These are phyloP conservation scores for Globodera rostochiensis DNA, from an alignment of 1,140 invertebrate genomes.

Conservation along the genomic window DNA sequence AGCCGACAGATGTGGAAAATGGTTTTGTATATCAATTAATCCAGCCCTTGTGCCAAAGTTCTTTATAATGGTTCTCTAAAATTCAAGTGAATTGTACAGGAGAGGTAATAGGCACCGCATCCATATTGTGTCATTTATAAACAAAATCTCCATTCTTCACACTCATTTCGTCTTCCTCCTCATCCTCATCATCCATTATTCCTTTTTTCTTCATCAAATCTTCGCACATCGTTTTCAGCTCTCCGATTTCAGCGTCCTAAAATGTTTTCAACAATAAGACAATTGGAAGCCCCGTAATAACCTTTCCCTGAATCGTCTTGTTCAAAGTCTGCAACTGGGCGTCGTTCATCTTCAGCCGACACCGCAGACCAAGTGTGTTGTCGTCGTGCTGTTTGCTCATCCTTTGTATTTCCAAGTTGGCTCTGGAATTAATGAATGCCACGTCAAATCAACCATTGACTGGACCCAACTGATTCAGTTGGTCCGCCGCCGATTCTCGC, in stretches of 20 bases:
- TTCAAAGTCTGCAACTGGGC: constrained; percentile 37
- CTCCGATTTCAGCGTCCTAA: constrained; percentile 34
- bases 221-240: constrained; percentile 31
- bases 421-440: constrained; percentile 29
- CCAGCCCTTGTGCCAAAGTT: too few relatives aligned
- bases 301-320: constrained; percentile 39
- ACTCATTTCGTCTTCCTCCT: neutral
- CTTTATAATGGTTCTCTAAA: too few relatives aligned
- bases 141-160: neutral
- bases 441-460: neutral
- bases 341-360: constrained; percentile 43
- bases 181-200: constrained; percentile 15
- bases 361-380: constrained; percentile 36
- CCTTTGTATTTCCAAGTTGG: constrained; percentile 38
- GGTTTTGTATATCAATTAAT: too few relatives aligned
- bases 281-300: neutral
- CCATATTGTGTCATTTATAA: constrained; percentile 5
- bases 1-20: too few relatives aligned
- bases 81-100: too few relatives aligned
- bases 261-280: neutral
- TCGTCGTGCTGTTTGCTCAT: constrained; percentile 41
- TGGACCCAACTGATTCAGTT: constrained; percentile 30
- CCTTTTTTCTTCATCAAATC: constrained; percentile 37
- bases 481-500: constrained; percentile 16
- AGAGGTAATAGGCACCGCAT: neutral